Evolutionary conservation across 2,797 vertebrate species (phyloP), one percentile per base, ranked within the genome.

Genomic region (Sebastes aleutianus): DNA sequence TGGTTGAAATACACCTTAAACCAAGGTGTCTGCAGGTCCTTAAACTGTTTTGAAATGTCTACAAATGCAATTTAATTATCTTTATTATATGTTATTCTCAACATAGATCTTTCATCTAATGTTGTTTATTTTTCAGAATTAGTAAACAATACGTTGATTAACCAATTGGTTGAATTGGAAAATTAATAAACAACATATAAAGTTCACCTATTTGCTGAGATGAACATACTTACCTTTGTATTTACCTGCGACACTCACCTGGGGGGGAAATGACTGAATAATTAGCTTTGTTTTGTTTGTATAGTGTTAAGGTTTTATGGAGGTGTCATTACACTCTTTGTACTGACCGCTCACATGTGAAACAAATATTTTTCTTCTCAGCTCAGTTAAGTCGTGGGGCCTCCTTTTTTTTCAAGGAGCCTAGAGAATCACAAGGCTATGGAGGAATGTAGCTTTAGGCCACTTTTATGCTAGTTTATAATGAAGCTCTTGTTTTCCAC

Each of bases 351-450:
- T 78, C n/a, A 56, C 53, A 24, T 4, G 11, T 69, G 76, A 75
- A 67, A 13, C 47, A 57, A 8, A 73, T 36, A 6, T 82, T 39
- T 67, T 34, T 16, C 32, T 16, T 59, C 36, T 54, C 3, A 26
- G 64, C 59, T 74, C 9, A 1, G 67, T 83, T 64, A 80, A 85
- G 82, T 74, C 50, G 66, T 18, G 7, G 85, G 81, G 50, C 50
- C 65, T 81, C 43, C 24, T 27, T 65, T 67, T 82, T 62, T 86
- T 39, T 39, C 12, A 91, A 92, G 82, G 5, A 78, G 88, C 84
- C 91, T 85, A 79, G 77, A 64, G 81, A 43, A 93, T 95, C 94
- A 95, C 93, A 94, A 93, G 94, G 88, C 85, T 70, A 7, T 16
- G 27, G 7, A 90, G 92, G 92, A 94, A 93, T 94, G 88, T 67